Percentiles rank a stretch among this genome's conserved stretches.
These are phyloP conservation scores for Sebastes taczanowskii DNA, from an alignment of 2,797 vertebrate species.

Conservation along the genomic window DNA sequence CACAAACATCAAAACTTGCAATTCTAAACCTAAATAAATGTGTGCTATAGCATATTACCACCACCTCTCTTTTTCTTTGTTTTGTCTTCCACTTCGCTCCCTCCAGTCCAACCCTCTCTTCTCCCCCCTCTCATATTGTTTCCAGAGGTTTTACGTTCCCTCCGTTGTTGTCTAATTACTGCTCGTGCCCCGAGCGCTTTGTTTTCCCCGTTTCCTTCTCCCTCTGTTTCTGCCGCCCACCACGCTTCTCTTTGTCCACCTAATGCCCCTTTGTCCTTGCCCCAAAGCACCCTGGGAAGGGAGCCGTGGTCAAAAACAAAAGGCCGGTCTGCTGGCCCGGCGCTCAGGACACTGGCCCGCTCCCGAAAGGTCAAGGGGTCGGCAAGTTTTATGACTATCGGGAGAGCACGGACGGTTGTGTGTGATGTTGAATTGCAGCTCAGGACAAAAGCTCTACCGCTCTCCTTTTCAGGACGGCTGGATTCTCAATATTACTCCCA, in stretches of 20 bases:
- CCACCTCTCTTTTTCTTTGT: not conserved
- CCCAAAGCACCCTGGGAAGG: constrained; percentile 72
- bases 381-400: constrained; percentile 40
- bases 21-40: not conserved
- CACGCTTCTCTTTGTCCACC: constrained; percentile 77
- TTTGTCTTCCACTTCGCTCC: not conserved
- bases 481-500: constrained; percentile 40
- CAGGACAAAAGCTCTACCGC: constrained; percentile 12
- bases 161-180: constrained; percentile 65
- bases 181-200: constrained; percentile 67
- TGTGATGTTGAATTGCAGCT: constrained; percentile 19
- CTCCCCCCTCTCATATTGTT: constrained; percentile 23
- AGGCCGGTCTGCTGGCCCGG: constrained; percentile 51
- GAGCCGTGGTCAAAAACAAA: constrained; percentile 64
- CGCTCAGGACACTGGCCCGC: constrained; percentile 30
- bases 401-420: constrained; percentile 18
- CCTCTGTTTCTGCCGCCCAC: constrained; percentile 63
- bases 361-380: constrained; percentile 65
- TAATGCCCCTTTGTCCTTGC: constrained; percentile 74
- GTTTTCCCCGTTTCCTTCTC: constrained; percentile 63
- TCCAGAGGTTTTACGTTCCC: constrained; percentile 58
- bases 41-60: not conserved
- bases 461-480: not conserved
- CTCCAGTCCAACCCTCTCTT: not conserved
- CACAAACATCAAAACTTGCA: not conserved